Evolutionary conservation across 2,888 invertebrate species (phyloP).

Genomic region (Chloromyia formosa): DNA sequence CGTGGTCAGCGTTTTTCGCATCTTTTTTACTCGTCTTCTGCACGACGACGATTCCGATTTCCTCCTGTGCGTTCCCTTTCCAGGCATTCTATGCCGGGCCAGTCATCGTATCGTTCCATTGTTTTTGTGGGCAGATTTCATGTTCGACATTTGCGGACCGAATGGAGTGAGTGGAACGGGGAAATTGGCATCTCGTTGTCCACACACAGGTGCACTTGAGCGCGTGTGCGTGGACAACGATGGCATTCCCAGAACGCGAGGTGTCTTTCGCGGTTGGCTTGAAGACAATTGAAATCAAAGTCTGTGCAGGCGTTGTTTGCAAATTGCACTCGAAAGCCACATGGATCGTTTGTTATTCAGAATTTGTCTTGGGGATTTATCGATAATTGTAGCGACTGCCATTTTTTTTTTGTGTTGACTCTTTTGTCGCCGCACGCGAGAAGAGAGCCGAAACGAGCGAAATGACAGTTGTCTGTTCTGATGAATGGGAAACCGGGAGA

Average conservation of each 20-base stretch:
- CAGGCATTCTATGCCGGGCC: neutral
- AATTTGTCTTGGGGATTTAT: neutral
- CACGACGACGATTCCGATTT: neutral
- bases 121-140: no score
- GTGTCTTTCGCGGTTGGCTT: no score
- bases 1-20: no score
- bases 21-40: no score
- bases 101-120: neutral
- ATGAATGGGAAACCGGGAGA: neutral
- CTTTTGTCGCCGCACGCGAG: constrained; percentile 80
- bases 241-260: neutral
- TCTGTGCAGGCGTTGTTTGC: no score
- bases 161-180: neutral
- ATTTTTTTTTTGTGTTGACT: no score
- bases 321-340: no score
- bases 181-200: neutral
- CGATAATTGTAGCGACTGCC: no score
- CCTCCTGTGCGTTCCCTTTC: neutral
- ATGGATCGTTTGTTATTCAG: neutral
- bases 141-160: neutral
- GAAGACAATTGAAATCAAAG: no score
- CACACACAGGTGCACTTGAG: constrained; percentile 13
- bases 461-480: constrained; percentile 15
- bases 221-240: constrained; percentile 3
- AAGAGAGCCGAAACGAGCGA: constrained; percentile 67